Conservation (phyloP, 2,113 vertebrate genomes). For the Serinus canaria region DNA sequence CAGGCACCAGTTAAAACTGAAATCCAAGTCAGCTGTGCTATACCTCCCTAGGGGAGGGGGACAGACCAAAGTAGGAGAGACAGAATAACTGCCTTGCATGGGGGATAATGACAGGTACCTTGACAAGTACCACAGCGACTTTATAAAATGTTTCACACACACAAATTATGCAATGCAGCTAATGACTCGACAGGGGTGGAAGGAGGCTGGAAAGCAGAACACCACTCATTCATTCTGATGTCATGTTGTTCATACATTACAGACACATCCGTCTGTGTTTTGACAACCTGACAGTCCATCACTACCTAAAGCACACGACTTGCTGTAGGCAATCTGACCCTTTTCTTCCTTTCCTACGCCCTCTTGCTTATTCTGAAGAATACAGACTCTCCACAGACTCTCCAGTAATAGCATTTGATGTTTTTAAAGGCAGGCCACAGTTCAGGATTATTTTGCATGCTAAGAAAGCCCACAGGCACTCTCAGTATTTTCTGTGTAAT, state of each 20-base stretch:
- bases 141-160: constrained; percentile 37
- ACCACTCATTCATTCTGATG: constrained; percentile 14
- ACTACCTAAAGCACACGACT: constrained; percentile 24
- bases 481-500: background rate
- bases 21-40: background rate
- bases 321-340: constrained; percentile 41
- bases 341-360: constrained; percentile 41
- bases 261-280: constrained; percentile 20
- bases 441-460: constrained; percentile 2
- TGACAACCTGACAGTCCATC: constrained; percentile 54
- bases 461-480: background rate
- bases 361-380: constrained; percentile 6
- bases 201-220: constrained; percentile 25
- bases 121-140: constrained; percentile 55
- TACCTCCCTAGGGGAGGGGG: background rate
- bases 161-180: constrained; percentile 49
- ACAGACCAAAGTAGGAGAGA: background rate
- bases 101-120: constrained; percentile 41
- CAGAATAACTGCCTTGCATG: constrained; percentile 9
- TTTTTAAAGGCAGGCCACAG: background rate
- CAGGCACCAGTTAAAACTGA: background rate
- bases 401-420: background rate
- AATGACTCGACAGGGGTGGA: background rate
- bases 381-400: background rate
- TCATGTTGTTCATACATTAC: background rate